Conservation (phyloP, 2,888 invertebrate species). For the Dryomyza anilis region DNA sequence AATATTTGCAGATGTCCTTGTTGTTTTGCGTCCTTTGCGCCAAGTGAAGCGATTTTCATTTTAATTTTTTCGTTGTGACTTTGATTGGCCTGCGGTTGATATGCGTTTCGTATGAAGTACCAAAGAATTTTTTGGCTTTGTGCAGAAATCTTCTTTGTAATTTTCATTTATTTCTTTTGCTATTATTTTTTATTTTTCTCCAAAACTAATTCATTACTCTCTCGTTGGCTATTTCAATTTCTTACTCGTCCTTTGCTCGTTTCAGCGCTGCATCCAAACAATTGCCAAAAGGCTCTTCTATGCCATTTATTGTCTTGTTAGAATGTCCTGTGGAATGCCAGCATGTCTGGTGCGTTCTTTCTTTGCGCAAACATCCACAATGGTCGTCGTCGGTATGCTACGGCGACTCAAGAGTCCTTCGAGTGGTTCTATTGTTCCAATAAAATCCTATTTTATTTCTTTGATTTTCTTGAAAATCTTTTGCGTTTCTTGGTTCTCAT, state of each 20-base stretch:
- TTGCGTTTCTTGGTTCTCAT: background rate
- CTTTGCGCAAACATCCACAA: background rate
- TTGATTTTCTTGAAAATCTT: background rate
- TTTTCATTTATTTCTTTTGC: background rate
- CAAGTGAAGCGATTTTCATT: background rate
- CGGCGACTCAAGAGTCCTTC: constrained; percentile 10
- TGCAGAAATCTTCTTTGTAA: constrained; percentile 7
- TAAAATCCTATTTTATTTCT: constrained; percentile 2
- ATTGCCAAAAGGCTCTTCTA: constrained; percentile 26
- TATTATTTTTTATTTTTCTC: background rate
- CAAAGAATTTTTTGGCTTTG: background rate
- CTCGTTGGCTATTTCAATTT: too few species aligned
- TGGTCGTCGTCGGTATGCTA: background rate
- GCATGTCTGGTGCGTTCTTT: constrained; percentile 11
- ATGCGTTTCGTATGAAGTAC: background rate
- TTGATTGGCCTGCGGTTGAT: constrained; percentile 24
- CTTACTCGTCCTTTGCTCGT: background rate
- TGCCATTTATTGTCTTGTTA: background rate
- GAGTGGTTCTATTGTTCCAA: background rate
- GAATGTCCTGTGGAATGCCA: constrained; percentile 3
- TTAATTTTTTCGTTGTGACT: constrained; percentile 14
- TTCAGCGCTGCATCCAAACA: constrained; percentile 28
- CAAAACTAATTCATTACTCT: constrained; percentile 8
- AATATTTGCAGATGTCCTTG: constrained; percentile 4
- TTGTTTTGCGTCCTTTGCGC: constrained; percentile 5